These are phyloP conservation scores for Adelosebastes latens DNA, from an alignment of 2,797 vertebrate genomes.

Conservation along the genomic window DNA sequence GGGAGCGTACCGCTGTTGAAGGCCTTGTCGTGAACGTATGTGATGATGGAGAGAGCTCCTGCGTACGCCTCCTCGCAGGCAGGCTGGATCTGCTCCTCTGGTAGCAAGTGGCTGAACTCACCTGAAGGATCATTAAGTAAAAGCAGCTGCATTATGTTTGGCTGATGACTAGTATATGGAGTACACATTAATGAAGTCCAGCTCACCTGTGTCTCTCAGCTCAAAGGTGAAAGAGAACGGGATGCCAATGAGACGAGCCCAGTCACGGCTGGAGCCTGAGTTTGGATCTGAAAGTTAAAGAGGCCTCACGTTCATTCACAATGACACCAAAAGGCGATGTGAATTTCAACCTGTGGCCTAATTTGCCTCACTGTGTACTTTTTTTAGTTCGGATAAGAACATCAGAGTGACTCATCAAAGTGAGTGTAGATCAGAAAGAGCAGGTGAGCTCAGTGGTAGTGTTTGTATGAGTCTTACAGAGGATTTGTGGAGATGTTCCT, in stretches of 20 bases:
- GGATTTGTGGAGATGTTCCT: conserved; percentile 79
- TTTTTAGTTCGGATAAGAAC: neutral
- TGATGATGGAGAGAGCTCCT: conserved; percentile 77
- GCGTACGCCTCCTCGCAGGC: conserved; percentile 82
- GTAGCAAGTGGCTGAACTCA: conserved; percentile 74
- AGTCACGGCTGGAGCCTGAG: conserved; percentile 85
- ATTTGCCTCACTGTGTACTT: neutral
- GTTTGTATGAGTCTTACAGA: conserved; percentile 78
- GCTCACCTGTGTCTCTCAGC: conserved; percentile 77
- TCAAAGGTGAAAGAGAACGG: conserved; percentile 85
- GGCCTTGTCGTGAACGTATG: conserved; percentile 72
- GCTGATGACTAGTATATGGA: neutral
- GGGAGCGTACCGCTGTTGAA: conserved; percentile 36
- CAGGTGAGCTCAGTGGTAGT: neutral
- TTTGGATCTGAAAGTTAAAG: conserved; percentile 67
- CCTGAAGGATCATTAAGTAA: conserved; percentile 36
- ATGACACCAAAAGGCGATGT: neutral
- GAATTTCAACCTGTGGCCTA: neutral
- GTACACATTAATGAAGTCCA: neutral
- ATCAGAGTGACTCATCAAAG: neutral
- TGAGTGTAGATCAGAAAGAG: neutral
- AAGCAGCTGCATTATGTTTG: neutral
- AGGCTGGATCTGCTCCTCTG: conserved; percentile 79
- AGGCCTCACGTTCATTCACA: neutral
- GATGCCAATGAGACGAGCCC: conserved; percentile 80